Percentiles rank a stretch among this genome's conserved stretches.
These are phyloP conservation scores for Patella pellucida DNA, from an alignment of 2,888 invertebrate genomes.

Conservation along the genomic window DNA sequence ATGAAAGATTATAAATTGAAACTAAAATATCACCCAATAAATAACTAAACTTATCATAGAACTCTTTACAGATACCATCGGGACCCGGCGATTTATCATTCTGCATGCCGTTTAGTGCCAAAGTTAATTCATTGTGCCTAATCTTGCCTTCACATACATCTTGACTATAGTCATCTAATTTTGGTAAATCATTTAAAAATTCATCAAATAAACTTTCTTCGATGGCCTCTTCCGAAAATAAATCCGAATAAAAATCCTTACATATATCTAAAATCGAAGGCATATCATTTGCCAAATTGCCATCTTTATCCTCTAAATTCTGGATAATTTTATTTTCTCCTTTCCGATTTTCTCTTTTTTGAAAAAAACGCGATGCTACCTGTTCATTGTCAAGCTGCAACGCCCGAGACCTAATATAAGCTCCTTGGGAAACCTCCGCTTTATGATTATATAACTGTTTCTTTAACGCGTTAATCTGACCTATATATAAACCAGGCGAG, in stretches of 20 bases:
- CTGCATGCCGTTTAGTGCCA: slow-evolving; percentile 29
- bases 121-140: slow-evolving; percentile 5
- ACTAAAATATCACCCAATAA: slow-evolving; percentile 28
- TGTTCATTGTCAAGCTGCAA: not conserved
- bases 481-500: not conserved
- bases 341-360: no score
- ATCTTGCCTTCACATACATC: slow-evolving; percentile 14
- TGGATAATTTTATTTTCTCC: no score
- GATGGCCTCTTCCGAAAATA: slow-evolving; percentile 20
- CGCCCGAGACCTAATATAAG: slow-evolving; percentile 6
- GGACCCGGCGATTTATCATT: slow-evolving; percentile 39
- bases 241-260: slow-evolving; percentile 15
- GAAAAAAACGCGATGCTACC: not conserved
- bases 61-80: slow-evolving; percentile 42
- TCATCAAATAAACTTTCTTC: slow-evolving; percentile 14
- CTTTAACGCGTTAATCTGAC: not conserved
- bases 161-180: slow-evolving; percentile 4
- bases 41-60: slow-evolving; percentile 32
- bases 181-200: slow-evolving; percentile 19
- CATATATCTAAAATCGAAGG: slow-evolving; percentile 14
- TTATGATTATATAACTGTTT: slow-evolving; percentile 6
- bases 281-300: not conserved
- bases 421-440: not conserved
- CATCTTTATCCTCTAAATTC: no score
- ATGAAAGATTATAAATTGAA: slow-evolving; percentile 24